Evolutionary conservation across 2,888 invertebrate genomes (phyloP).

Genomic region (Dolomedes plantarius): DNA sequence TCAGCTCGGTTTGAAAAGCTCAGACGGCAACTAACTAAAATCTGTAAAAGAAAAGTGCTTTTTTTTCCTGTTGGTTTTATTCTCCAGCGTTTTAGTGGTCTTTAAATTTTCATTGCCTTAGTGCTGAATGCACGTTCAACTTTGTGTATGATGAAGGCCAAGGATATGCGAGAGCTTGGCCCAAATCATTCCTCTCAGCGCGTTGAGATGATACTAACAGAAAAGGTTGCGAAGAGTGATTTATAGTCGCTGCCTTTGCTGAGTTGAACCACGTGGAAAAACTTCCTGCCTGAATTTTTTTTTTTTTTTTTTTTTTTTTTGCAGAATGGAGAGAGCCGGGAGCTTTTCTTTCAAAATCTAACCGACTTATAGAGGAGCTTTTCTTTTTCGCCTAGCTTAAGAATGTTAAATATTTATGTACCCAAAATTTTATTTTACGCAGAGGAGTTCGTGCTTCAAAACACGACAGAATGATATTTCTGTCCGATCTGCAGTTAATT

Average conservation of each 20-base stretch:
- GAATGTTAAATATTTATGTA: background rate
- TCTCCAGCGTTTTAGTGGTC: background rate
- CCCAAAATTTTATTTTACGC: too few relatives aligned
- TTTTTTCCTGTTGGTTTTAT: background rate
- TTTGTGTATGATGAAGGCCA: background rate
- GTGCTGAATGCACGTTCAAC: background rate
- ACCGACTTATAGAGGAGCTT: background rate
- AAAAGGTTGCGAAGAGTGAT: conserved; percentile 30
- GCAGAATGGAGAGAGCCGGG: background rate
- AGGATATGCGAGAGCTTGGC: background rate
- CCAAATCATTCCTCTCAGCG: background rate
- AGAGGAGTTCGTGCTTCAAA: too few relatives aligned
- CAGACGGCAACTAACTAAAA: background rate
- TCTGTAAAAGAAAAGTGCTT: background rate
- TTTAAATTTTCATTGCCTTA: background rate
- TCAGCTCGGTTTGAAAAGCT: too few relatives aligned
- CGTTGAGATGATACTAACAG: background rate
- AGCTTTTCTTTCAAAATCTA: background rate
- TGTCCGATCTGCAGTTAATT: too few relatives aligned
- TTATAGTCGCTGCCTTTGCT: conserved; percentile 4
- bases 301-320: too few relatives aligned
- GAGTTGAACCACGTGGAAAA: conserved; percentile 49
- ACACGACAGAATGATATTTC: too few relatives aligned
- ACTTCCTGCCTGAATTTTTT: conserved; percentile 35
- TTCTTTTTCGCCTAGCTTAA: background rate